Base-by-base conservation (phyloP, 2,797 vertebrate genomes). In the Cynopterus sphinx region DNA sequence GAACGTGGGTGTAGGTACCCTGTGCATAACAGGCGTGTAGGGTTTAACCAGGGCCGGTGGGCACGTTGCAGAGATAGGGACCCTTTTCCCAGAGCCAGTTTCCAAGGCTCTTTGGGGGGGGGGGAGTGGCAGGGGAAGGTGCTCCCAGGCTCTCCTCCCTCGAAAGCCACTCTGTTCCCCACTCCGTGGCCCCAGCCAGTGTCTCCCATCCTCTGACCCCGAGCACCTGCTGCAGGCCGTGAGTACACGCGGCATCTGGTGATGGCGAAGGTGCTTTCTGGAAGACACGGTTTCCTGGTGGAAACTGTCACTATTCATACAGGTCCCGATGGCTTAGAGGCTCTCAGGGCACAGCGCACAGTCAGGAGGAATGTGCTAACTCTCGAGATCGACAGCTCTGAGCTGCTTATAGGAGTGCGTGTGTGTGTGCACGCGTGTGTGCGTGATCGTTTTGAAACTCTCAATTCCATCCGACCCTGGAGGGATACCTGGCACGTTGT, bases 271-370 rank as follows among this genome's bases (percentile, higher is more conserved):
- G 83, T 12, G 39, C 61, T 68, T 73, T 81, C n/a, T n/a, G n/a
- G 83, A n/a, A 90, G 86, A 78, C 53, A 11, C 43, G 1, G 43
- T 51, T n/a, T 84, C 68, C 94, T 49, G 24, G 16, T 91, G 93
- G 94, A 93, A 57, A 77, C 82, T 65, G 95, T 94, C 89, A 19
- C 88, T 67, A 41, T 82, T 83, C 96, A 31, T 55, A 16, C 1
- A 4, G 53, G 78, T 83, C 0, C 39, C 17, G 6, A 7, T 49
- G 84, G 75, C 87, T 75, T 3, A 15, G 53, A 17, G 74, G 53
- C 87, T 70, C 82, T 83, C 59, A 5, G 91, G 2, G 13, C 0
- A 0, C 2, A 6, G 26, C 28, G 8, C 86, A 28, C 16, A 28
- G 9, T 85, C 41, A 3, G 57, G 90, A 49, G 90, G 71, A 39